Conservation (phyloP, 2,113 vertebrate genomes). For the Barnardius zonarius region DNA sequence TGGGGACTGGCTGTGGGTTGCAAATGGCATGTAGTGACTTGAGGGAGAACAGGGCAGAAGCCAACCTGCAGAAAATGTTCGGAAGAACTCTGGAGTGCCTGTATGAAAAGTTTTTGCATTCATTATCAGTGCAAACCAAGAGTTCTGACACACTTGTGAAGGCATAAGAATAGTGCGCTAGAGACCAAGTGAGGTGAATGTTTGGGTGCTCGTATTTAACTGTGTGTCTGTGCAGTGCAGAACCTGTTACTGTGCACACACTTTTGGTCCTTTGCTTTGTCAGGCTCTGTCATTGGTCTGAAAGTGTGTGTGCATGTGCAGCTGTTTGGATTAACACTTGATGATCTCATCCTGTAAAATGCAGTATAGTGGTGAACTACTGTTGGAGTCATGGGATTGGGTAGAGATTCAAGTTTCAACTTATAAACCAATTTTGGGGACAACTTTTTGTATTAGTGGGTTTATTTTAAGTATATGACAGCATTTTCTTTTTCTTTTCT, state of each 20-base stretch:
- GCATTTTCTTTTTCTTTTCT: no score
- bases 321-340: background rate
- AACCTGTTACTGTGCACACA: background rate
- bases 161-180: background rate
- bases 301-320: background rate
- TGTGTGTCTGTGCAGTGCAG: fast-evolving
- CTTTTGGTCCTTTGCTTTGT: background rate
- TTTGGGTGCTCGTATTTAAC: fast-evolving
- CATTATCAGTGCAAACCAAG: no score
- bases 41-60: background rate
- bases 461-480: background rate
- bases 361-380: background rate
- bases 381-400: background rate
- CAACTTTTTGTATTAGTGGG: background rate
- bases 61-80: fast-evolving
- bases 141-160: background rate
- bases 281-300: background rate
- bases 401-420: background rate
- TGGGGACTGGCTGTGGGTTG: fast-evolving
- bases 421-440: background rate
- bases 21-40: background rate
- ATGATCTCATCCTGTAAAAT: background rate
- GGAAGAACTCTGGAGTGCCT: background rate
- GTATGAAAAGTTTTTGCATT: background rate
- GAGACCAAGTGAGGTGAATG: background rate